A percentile compares a stretch with the other conserved stretches of the same genome.
Evolutionary conservation across 2,113 vertebrate species (phyloP).

Genomic region (Grammomys dolichurus): DNA sequence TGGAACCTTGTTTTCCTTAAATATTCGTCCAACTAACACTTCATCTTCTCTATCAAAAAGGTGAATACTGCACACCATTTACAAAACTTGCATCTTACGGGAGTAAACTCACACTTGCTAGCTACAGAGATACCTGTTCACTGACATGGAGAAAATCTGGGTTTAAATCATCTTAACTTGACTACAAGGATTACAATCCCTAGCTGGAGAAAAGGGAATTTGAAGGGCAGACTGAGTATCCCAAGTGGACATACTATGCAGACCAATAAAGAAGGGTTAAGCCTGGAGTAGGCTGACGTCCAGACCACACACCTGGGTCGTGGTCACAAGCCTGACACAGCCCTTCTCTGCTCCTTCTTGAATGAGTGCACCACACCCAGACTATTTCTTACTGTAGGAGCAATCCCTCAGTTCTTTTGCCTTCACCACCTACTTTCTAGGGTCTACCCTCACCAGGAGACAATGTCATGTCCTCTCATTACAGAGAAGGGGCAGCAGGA

Average conservation of each 20-base stretch:
- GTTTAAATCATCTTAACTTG: conserved; percentile 1
- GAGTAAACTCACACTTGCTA: not conserved
- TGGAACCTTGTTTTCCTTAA: not conserved
- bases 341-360: not conserved
- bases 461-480: not conserved
- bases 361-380: not conserved
- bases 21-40: not conserved
- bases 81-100: not conserved
- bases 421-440: not conserved
- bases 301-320: no score
- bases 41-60: not conserved
- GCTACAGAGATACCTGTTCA: not conserved
- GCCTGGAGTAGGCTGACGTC: not conserved
- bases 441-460: not conserved
- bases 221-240: not conserved
- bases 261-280: not conserved
- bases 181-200: not conserved
- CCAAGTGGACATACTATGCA: not conserved
- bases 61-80: not conserved
- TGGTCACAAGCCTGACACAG: not conserved
- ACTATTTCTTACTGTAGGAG: not conserved
- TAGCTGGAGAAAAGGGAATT: not conserved
- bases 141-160: not conserved
- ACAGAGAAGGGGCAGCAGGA: not conserved
- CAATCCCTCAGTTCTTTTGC: not conserved